Conservation (phyloP, 2,888 invertebrate genomes). For the Oconnorella tubifera region DNA sequence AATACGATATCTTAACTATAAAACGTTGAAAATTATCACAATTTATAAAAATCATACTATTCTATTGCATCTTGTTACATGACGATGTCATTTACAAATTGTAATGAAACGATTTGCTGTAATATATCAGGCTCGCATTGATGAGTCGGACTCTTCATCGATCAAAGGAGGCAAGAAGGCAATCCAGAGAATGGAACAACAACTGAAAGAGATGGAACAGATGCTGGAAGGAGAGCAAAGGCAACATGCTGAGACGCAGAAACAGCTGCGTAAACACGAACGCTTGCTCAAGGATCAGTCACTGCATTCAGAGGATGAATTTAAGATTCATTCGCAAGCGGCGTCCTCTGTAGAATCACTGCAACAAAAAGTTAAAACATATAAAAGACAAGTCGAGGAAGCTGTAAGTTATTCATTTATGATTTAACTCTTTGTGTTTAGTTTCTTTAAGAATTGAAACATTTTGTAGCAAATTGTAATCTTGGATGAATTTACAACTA, state of each 20-base stretch:
- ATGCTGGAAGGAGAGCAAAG: constrained; percentile 97
- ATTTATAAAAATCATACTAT: too few relatives aligned
- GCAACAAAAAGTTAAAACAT: constrained; percentile 96
- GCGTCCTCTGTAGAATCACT: constrained; percentile 99
- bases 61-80: too few relatives aligned
- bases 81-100: too few relatives aligned
- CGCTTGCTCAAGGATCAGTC: constrained; percentile 77
- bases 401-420: constrained; percentile 65
- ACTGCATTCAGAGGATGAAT: constrained; percentile 79
- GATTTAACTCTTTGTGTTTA: too few relatives aligned
- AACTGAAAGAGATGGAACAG: constrained; percentile 53
- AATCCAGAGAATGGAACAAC: constrained; percentile 94
- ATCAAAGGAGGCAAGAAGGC: constrained; percentile 99
- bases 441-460: too few relatives aligned
- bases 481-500: too few relatives aligned
- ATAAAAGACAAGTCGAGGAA: constrained; percentile 99
- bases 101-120: too few relatives aligned
- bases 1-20: too few relatives aligned
- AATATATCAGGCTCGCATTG: constrained; percentile 71
- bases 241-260: constrained; percentile 96
- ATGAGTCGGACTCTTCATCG: constrained; percentile 94
- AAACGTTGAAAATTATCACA: too few relatives aligned
- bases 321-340: constrained; percentile 99
- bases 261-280: constrained; percentile 95
- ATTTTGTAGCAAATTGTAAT: too few relatives aligned